Evolutionary conservation across 2,797 vertebrate genomes (phyloP).

Genomic region (Moxostoma hubbsi): DNA sequence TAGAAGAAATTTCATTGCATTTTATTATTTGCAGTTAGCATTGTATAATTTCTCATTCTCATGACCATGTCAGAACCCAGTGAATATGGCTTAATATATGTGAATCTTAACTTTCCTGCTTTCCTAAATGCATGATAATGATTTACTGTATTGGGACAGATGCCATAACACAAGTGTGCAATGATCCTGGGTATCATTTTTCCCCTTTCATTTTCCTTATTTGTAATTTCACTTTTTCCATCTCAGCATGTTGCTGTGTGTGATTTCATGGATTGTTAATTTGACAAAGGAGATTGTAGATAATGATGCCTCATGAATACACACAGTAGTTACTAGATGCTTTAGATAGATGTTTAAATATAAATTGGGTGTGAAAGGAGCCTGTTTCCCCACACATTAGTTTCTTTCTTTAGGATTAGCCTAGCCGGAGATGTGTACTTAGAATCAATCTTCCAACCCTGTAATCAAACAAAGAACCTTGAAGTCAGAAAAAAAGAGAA

Average conservation of each 20-base stretch:
- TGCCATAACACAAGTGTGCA: background rate
- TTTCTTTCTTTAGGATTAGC: background rate
- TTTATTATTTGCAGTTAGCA: too few relatives aligned
- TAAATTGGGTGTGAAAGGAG: background rate
- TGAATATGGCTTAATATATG: background rate
- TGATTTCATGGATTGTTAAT: constrained; percentile 4
- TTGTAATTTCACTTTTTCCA: background rate
- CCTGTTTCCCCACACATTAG: background rate
- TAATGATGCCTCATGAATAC: background rate
- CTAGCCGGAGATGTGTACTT: background rate
- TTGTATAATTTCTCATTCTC: background rate
- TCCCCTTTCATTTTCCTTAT: background rate
- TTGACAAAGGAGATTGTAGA: background rate
- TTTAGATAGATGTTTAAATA: background rate
- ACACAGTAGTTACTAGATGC: background rate
- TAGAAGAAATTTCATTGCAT: too few relatives aligned
- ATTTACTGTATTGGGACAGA: too few relatives aligned
- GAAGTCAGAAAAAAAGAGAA: too few relatives aligned
- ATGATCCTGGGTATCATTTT: background rate
- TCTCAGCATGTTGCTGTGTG: background rate
- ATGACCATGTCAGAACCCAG: background rate
- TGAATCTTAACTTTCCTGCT: too few relatives aligned
- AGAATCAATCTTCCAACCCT: too few relatives aligned
- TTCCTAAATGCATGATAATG: too few relatives aligned
- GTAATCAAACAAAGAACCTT: too few relatives aligned